Evolutionary conservation across 2,888 invertebrate species (phyloP), one percentile per base, ranked within the genome.

Genomic region (Pammene aurita): DNA sequence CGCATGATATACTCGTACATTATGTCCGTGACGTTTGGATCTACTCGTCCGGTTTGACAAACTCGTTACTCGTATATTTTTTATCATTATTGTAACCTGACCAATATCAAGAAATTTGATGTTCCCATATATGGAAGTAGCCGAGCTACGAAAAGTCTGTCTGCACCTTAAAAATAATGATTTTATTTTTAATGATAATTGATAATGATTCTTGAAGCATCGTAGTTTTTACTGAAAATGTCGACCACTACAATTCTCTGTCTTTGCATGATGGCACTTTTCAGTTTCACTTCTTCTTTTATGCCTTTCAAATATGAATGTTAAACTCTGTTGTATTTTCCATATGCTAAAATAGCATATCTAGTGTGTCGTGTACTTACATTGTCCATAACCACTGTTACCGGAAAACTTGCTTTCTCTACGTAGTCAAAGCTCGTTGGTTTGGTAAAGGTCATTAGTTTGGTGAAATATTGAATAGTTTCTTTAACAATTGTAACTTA

Each of bases 261-360:
- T 68, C 63, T 44, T 58, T 68, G 68, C 68, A 68, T 68, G 68
- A 63, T 57, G 18, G 44, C 63, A 58, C 68, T 64, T 64, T 64
- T 64, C 64, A 68, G 63, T 68, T 68, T 68, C 63, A 68, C 68
- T 64, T 35, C 57, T 63, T 68, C 64, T 64, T 57, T 34, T 57
- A 48, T 48, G 16, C 57, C 67, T 67, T 48, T 26, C 26, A n/a
- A n/a, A n/a, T 26, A 2, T 26, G 2, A 26, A 26, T 64, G 63
- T 57, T 41, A n/a, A 13, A 54, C 54, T 50, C 18, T 54, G 54
- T 54, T 54, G 2, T 54, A 54, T 54, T 34, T 54, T n/a, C n/a
- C 13, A 13, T 10, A 54, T 54, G n/a, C 34, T 13, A 34, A 34
- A 34, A 5, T n/a, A 13, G 14, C 13, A 34, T n/a, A 34, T 54